These are phyloP conservation scores for Bradynema listronoti DNA, from an alignment of 1,140 invertebrate genomes.

Conservation along the genomic window DNA sequence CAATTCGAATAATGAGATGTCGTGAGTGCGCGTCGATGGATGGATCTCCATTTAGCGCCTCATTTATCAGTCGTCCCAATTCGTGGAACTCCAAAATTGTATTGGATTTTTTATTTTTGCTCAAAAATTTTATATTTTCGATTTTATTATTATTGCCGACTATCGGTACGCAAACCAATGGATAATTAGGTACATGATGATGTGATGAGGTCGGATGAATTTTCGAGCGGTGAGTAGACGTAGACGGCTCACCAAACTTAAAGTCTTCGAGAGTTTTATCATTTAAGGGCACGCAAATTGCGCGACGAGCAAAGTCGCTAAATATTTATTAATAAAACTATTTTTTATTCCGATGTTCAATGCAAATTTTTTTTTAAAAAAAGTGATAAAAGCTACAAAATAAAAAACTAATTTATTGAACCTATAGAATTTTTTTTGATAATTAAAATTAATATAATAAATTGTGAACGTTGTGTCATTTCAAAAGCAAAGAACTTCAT, in stretches of 20 bases:
- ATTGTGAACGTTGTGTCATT: neutral
- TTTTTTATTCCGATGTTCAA: neutral
- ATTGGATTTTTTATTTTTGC: neutral
- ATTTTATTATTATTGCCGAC: neutral
- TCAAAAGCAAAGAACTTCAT: neutral
- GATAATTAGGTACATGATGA: neutral
- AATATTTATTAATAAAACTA: constrained; percentile 1
- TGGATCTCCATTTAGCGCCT: constrained; percentile 35
- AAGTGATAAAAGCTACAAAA: neutral
- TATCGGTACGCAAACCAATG: constrained; percentile 1
- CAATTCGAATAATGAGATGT: constrained; percentile 38
- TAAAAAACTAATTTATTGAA: neutral
- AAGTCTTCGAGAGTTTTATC: constrained; percentile 7
- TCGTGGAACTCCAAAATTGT: constrained; percentile 26
- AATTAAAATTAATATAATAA: constrained; percentile 7
- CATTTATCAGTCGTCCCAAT: constrained; percentile 31
- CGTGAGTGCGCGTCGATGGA: constrained; percentile 34
- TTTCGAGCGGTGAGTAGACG: neutral
- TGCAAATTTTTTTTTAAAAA: neutral
- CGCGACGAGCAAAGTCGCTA: constrained; percentile 17
- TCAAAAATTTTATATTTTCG: neutral
- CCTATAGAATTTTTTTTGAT: neutral
- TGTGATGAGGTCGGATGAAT: neutral
- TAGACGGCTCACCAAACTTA: too few relatives aligned
- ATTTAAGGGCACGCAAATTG: constrained; percentile 22